A percentile compares a stretch with the other conserved stretches of the same genome.
These are phyloP conservation scores for Andrena bucephala DNA, from an alignment of 2,888 invertebrate species.

Conservation along the genomic window DNA sequence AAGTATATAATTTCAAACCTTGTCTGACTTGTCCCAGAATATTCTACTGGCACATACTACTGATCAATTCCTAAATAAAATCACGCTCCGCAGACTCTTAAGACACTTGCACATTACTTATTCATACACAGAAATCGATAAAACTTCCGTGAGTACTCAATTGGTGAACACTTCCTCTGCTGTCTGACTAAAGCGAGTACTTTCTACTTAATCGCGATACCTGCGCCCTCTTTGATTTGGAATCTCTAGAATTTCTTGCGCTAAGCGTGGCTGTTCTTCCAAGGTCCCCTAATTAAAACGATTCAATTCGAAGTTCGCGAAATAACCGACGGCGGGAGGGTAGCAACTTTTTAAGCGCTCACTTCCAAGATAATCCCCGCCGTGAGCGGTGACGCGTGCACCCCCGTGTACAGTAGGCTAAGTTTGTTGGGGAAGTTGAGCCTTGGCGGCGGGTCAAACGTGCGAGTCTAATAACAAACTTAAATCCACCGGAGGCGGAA, in stretches of 20 bases:
- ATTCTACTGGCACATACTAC: not conserved
- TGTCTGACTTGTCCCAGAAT: not conserved
- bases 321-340: conserved; percentile 12
- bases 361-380: conserved; percentile 4
- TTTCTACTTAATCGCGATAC: conserved; percentile 5
- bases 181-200: not conserved
- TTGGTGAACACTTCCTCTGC: not conserved
- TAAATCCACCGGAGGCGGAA: conserved; percentile 48
- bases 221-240: not conserved
- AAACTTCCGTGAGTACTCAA: too few species aligned
- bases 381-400: conserved; percentile 2
- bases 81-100: not conserved
- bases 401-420: conserved; percentile 23
- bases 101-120: not conserved
- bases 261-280: not conserved
- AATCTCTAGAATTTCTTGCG: not conserved
- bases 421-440: conserved; percentile 41
- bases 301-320: conserved; percentile 15
- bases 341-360: conserved; percentile 30
- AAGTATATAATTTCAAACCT: not conserved
- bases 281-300: conserved; percentile 28
- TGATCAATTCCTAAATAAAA: not conserved
- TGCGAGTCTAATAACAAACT: conserved; percentile 63
- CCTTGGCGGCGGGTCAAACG: conserved; percentile 23
- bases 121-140: not conserved